Evolutionary conservation across 2,797 vertebrate species (phyloP), one percentile per base, ranked within the genome.

Genomic region (Bufotes viridis): DNA sequence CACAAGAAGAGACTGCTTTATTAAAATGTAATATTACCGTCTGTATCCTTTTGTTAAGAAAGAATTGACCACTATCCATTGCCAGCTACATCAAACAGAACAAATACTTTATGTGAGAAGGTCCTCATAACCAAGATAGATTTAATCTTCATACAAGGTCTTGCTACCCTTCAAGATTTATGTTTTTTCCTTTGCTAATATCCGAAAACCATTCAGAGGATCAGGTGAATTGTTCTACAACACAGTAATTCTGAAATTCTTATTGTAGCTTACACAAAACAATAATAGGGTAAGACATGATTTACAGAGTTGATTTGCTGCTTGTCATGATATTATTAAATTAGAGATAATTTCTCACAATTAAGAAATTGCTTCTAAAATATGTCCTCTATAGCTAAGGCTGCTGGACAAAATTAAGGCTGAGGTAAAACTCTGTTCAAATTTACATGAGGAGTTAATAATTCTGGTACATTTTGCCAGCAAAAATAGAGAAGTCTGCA

Each of bases 11-110:
- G 26, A 81, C 42, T 42, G 29, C 42, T 65, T 82, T 75, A 76
- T 82, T 82, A 82, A 72, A 70, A 63, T 55, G 13, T 29, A 51
- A 82, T 20, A 78, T 82, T 82, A 24, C 15, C 29, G 13, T 18
- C 70, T 84, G 20, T 61, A 84, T 76, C 57, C 82, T 49, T 12
- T 60, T 84, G 24, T 74, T 76, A 76, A 67, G 26, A 82, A 83
- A 34, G 24, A 65, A 15, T 29, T 63, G 79, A 63, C 58, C 13
- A 26, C 9, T 42, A 26, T 29, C 79, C 51, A 81, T 49, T 65
- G 34, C 13, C 79, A 81, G 79, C 79, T 4, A 13, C 79, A 63
- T 81, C 29, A 81, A 81, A 65, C 29, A 81, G 10, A 49, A 42
- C 58, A 63, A 81, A 34, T 63, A 20, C 29, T 20, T 65, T 63